These are phyloP conservation scores for Tragelaphus buxtoni DNA, from an alignment of 2,113 vertebrate genomes.

Conservation along the genomic window DNA sequence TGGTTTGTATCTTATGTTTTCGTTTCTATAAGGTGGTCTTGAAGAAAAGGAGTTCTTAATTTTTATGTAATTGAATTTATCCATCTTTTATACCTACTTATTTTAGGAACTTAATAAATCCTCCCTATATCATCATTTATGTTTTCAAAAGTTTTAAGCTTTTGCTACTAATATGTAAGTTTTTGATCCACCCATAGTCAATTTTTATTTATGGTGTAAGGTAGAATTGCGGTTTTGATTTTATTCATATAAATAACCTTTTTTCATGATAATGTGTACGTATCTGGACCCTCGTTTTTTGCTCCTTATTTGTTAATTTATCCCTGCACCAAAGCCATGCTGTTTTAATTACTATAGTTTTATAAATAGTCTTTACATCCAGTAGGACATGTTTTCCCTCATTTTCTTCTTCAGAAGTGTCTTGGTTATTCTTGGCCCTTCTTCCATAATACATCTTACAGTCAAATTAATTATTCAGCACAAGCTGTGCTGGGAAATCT, in stretches of 20 bases:
- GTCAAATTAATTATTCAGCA: slow-evolving; percentile 62
- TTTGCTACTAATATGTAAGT: not conserved
- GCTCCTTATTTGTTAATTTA: not conserved
- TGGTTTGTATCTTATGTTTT: not conserved
- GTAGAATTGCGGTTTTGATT: not conserved
- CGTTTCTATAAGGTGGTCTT: not conserved
- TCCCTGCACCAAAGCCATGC: not conserved
- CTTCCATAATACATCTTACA: slow-evolving; percentile 28
- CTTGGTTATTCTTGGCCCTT: slow-evolving; percentile 42
- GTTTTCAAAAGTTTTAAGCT: slow-evolving; percentile 14
- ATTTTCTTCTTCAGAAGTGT: not conserved
- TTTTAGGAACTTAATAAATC: not conserved
- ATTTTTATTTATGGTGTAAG: not conserved
- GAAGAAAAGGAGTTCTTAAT: slow-evolving; percentile 2
- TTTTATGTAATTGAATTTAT: not conserved
- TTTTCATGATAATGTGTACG: not conserved
- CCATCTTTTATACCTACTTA: not conserved
- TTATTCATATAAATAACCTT: not conserved
- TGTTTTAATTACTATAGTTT: slow-evolving; percentile 43
- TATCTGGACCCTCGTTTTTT: not conserved
- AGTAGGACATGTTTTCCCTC: not conserved
- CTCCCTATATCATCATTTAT: not conserved
- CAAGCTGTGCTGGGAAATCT: slow-evolving; percentile 7
- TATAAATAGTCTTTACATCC: slow-evolving; percentile 36
- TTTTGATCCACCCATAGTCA: not conserved